phyloP scores from a whole-genome alignment of 2,797 vertebrate species.

The Thripadectes ignobilis region DNA sequence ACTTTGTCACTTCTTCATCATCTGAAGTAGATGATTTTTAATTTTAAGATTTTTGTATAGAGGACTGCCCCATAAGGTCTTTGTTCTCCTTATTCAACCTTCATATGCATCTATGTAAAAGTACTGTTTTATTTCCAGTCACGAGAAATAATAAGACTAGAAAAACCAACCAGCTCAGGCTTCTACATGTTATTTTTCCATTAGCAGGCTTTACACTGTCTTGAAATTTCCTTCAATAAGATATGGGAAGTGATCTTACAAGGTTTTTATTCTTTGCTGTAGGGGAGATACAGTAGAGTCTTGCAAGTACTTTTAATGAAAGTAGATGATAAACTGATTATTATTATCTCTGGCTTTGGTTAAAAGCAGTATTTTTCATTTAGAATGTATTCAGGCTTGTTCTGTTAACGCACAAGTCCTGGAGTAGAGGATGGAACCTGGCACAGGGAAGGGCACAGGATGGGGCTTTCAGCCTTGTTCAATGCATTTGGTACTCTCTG shows the following conservation, averaged over 20 bases:
- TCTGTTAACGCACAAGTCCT: background rate
- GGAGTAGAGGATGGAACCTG: background rate
- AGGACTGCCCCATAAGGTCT: background rate
- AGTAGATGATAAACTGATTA: rapidly evolving
- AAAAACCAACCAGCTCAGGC: background rate
- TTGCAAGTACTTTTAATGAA: background rate
- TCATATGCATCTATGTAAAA: background rate
- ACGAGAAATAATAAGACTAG: background rate
- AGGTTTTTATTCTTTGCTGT: background rate
- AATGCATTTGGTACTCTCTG: background rate
- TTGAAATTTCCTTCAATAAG: background rate
- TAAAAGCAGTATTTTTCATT: background rate
- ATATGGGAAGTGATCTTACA: background rate
- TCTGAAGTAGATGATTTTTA: background rate
- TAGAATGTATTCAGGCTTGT: background rate
- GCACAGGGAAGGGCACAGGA: background rate
- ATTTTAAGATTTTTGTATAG: background rate
- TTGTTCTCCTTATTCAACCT: background rate
- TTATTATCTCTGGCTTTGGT: background rate
- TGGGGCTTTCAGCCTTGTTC: background rate
- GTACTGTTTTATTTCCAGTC: background rate
- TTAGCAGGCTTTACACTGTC: background rate
- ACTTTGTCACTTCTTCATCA: background rate
- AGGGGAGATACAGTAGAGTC: background rate
- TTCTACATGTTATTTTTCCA: background rate